A percentile compares a stretch with the other conserved stretches of the same genome.
Conservation (phyloP, 2,888 invertebrate species). For the Myopa testacea region DNA sequence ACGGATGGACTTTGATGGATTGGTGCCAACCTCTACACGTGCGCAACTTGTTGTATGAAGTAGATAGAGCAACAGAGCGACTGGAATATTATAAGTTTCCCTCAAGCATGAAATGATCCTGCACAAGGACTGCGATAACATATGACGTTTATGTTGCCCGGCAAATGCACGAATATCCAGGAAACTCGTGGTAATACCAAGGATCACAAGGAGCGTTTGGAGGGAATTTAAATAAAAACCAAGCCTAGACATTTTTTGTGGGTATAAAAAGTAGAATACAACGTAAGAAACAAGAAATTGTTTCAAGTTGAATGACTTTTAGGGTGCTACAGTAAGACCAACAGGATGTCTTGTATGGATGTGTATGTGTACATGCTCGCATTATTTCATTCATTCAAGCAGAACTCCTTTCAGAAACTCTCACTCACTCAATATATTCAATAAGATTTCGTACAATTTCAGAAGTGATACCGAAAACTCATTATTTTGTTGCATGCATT, state of each 20-base stretch:
- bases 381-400: conserved; percentile 9
- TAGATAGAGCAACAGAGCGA: neutral
- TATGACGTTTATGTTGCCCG: neutral
- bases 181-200: too few relatives aligned
- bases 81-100: neutral
- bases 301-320: conserved; percentile 11
- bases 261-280: neutral
- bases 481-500: neutral
- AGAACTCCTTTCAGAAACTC: neutral
- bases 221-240: neutral
- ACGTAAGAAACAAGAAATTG: neutral
- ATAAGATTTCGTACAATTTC: neutral
- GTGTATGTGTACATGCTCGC: neutral
- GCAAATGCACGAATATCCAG: neutral
- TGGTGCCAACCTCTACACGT: neutral
- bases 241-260: neutral
- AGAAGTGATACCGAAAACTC: neutral
- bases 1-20: neutral
- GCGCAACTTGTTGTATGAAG: neutral
- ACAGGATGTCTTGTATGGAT: neutral
- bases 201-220: neutral
- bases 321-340: neutral
- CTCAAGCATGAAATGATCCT: conserved; percentile 9
- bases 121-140: neutral
- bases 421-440: too few relatives aligned